phyloP scores from a whole-genome alignment of 1,140 invertebrate species.

The Drosophila watanabei region DNA sequence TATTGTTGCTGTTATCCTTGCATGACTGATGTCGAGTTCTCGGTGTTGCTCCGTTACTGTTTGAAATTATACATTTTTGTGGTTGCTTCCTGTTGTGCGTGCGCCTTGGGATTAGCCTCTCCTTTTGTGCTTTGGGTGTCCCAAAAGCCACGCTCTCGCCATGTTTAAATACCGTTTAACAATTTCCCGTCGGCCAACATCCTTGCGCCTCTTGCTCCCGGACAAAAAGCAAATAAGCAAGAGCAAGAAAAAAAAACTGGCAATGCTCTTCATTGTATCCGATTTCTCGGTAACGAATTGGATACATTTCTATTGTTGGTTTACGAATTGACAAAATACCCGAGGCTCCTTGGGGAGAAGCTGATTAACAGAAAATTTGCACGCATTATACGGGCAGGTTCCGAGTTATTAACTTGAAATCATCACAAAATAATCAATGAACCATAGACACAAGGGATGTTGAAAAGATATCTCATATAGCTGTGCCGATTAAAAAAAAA shows the following conservation, averaged over 20 bases:
- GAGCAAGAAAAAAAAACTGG: slow-evolving; percentile 12
- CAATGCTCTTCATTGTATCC: slow-evolving; percentile 24
- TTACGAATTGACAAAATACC: slow-evolving; percentile 37
- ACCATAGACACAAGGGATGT: background rate
- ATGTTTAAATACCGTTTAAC: slow-evolving; percentile 82
- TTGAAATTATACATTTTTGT: slow-evolving; percentile 81
- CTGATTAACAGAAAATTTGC: slow-evolving; percentile 76
- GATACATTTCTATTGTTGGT: slow-evolving; percentile 26
- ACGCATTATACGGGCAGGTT: slow-evolving; percentile 48
- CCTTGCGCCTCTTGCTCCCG: slow-evolving; percentile 34
- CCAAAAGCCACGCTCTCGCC: slow-evolving; percentile 40
- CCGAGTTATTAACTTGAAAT: background rate
- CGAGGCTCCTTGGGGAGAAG: slow-evolving; percentile 47
- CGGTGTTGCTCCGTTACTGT: slow-evolving; percentile 57
- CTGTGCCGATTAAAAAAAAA: background rate
- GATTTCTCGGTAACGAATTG: slow-evolving; percentile 13
- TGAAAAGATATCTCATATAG: background rate
- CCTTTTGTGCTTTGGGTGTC: slow-evolving; percentile 27
- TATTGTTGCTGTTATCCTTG: slow-evolving; percentile 67
- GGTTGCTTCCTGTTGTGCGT: slow-evolving; percentile 81
- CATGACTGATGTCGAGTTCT: slow-evolving; percentile 52
- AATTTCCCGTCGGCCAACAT: slow-evolving; percentile 71
- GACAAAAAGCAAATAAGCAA: slow-evolving; percentile 50
- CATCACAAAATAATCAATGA: background rate
- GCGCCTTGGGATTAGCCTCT: slow-evolving; percentile 71